Evolutionary conservation across 2,888 invertebrate species (phyloP), one percentile per base, ranked within the genome.

Genomic region (Invenusta paracnida): DNA sequence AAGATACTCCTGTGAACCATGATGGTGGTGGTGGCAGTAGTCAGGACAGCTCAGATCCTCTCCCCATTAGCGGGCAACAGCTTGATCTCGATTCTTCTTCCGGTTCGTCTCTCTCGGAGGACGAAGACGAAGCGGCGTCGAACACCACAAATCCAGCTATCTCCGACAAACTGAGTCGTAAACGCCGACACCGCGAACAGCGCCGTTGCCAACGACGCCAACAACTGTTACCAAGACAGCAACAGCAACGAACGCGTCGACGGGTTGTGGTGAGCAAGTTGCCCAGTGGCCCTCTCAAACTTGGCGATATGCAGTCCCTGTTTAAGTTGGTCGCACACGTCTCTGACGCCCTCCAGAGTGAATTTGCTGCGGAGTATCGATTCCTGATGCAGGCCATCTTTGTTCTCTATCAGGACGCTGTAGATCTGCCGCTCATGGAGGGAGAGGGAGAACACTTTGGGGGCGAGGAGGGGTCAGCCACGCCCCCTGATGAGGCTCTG

Each of bases 261-360:
- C 5, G 17, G 48, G 48, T 48, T n/a, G 48, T 48, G 5, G 48
- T 48, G 5, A 5, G 48, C 48, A 48, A 48, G 17, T 17, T 48
- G 48, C 48, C 48, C 5, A 48, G 48, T 48, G 48, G 48, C 48
- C 48, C 48, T 5, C 48, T 48, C 48, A 48, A 48, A 48, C 48
- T 48, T 11, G 83, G 83, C 0, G 83, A 83, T 30, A 83, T 83
- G 83, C 83, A 83, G n/a, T 30, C 83, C 5, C 31, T 83, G 0
- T 83, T 83, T 25, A 83, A 83, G 31, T 25, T 83, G 23, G 48
- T 83, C 11, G 27, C 31, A 13, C 48, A 30, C 2, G 31, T 83
- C 28, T 83, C 83, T 25, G 83, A 83, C 48, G 31, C 25, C n/a
- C 30, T 83, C 27, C 83, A 83, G n/a, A 31, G 31, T 23, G 2